Conservation (phyloP, 2,888 invertebrate species). For the Hermodice carunculata region DNA sequence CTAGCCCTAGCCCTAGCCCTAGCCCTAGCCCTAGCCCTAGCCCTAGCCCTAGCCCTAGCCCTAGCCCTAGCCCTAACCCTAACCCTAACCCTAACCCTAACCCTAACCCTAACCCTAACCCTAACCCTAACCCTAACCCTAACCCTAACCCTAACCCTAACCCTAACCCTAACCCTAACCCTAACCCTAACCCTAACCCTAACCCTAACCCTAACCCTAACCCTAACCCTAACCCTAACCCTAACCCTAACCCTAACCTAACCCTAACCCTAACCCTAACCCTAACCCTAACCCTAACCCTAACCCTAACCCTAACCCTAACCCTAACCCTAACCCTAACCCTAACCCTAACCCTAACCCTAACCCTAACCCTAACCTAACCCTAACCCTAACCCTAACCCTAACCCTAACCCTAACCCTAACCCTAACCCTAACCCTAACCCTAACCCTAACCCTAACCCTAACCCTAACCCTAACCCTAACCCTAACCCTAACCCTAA, state of each 20-base stretch:
- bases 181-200: background rate
- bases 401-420: constrained; percentile 44
- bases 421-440: constrained; percentile 47
- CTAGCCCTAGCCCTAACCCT: no score
- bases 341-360: constrained; percentile 38
- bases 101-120: background rate
- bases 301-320: constrained; percentile 44
- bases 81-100: background rate
- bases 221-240: background rate
- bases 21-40: no score
- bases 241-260: no score
- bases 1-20: no score
- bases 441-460: constrained; percentile 18
- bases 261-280: constrained; percentile 37
- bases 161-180: background rate
- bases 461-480: constrained; percentile 38
- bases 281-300: constrained; percentile 41
- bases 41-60: no score
- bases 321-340: constrained; percentile 43
- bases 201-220: background rate
- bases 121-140: background rate
- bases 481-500: constrained; percentile 29
- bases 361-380: no score
- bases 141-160: background rate
- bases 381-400: constrained; percentile 39